Conservation (phyloP, 2,113 vertebrate species). For the Platysteira castanea region DNA sequence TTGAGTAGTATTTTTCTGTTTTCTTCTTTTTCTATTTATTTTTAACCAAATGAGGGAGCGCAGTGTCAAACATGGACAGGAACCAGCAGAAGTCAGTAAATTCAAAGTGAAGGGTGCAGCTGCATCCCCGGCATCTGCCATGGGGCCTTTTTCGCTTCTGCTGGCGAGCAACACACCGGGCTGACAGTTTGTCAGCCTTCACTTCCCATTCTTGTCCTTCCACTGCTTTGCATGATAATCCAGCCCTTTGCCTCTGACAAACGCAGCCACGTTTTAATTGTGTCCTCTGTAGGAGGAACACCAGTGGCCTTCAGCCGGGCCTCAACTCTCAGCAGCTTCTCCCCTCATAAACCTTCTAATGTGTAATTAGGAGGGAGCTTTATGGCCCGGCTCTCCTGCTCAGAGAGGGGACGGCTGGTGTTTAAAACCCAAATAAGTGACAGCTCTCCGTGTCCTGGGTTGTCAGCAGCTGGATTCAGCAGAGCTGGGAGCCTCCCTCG, state of each 20-base stretch:
- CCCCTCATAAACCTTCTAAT: slow-evolving; percentile 2
- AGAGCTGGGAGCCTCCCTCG: not conserved
- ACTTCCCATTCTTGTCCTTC: slow-evolving; percentile 11
- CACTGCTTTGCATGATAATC: not conserved
- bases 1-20: not conserved
- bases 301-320: rapidly evolving
- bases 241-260: not conserved
- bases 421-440: not conserved
- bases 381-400: not conserved
- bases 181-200: slow-evolving; percentile 28
- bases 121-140: not conserved
- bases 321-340: not conserved
- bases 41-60: slow-evolving; percentile 33
- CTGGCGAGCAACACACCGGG: not conserved
- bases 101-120: not conserved
- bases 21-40: slow-evolving; percentile 16
- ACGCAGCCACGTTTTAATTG: not conserved
- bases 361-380: not conserved
- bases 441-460: not conserved
- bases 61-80: not conserved
- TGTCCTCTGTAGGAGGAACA: not conserved
- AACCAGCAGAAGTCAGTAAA: slow-evolving; percentile 17
- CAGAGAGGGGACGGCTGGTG: not conserved
- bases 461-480: not conserved
- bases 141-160: not conserved